Evolutionary conservation across 2,113 vertebrate genomes (phyloP).

Genomic region (Paradoxurus hermaphroditus): DNA sequence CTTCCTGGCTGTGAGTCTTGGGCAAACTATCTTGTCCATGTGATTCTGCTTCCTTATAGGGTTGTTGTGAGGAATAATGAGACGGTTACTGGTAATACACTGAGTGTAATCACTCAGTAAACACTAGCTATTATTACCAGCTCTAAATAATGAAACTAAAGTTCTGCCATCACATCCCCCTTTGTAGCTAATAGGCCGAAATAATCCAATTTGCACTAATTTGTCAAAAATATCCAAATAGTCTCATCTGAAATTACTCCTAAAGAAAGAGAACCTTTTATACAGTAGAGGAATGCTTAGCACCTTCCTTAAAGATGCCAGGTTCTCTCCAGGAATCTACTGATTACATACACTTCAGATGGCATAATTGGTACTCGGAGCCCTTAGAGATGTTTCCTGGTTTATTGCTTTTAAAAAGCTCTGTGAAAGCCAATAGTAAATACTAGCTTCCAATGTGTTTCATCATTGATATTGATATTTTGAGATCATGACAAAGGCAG

Average conservation of each 20-base stretch:
- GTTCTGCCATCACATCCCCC: not conserved
- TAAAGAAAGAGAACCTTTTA: constrained; percentile 45
- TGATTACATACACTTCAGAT: constrained; percentile 28
- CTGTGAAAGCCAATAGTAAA: not conserved
- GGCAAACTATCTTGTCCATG: not conserved
- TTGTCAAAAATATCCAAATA: constrained; percentile 58
- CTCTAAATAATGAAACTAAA: not conserved
- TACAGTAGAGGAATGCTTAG: not conserved
- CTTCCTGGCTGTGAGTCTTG: not conserved
- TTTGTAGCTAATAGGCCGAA: constrained; percentile 11
- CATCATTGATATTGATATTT: not conserved
- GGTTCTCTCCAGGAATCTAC: constrained; percentile 42
- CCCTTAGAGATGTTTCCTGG: not conserved
- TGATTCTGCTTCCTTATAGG: not conserved
- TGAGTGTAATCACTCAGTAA: not conserved
- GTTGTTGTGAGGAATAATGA: not conserved
- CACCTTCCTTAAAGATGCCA: not conserved
- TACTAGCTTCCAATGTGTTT: not conserved
- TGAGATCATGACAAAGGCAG: not conserved
- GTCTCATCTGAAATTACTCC: constrained; percentile 29
- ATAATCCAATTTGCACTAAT: constrained; percentile 43
- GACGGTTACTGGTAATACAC: not conserved
- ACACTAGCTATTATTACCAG: not conserved
- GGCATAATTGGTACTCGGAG: not conserved
- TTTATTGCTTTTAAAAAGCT: not conserved